Base-by-base conservation (phyloP, 2,113 vertebrate genomes). In the Cyprinodon brontotheroides region DNA sequence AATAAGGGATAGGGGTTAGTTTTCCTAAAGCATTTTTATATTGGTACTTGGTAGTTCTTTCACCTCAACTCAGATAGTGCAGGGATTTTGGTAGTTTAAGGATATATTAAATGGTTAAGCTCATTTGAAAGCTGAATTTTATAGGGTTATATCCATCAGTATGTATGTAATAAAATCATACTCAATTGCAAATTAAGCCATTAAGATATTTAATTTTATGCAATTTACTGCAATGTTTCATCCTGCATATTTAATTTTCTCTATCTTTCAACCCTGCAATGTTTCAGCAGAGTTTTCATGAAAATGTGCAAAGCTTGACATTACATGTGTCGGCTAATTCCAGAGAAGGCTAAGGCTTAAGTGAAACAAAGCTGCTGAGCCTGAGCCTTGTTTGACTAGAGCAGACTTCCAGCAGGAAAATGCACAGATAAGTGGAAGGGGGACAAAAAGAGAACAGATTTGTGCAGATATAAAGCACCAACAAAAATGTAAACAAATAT, bases 261-360 rank as follows among this genome's bases (percentile, higher is more conserved):
- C 39, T 20, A 11, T 67, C 62, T 70, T 61, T 65, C 2, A 2
- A 22, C n/a, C 57, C 63, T 17, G 74, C 6, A 40, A 70, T 29
- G 37, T 69, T 72, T 71, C 82, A 9, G 74, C 57, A 20, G 83
- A 72, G 85, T 92, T 90, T 88, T 83, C 86, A 78, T 90, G 85
- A 87, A 50, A 72, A 86, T 81, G 79, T 68, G 69, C 77, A 78
- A 71, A 72, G 78, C 82, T 84, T 81, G 75, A 76, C 73, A 64
- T 81, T 87, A 85, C 86, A 90, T 80, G 80, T 86, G 86, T 91
- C 87, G 13, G 29, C 45, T 59, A 39, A 59, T 29, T 22, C 40
- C 20, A 45, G 59, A 59, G 60, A 73, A 39, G 66, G 45, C 29
- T 20, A 17, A 11, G 40, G 29, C 8, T 59, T 45, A 68, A 68